Evolutionary conservation across 2,797 vertebrate species (phyloP), one percentile per base, ranked within the genome.

Genomic region (Pangasius macronema): DNA sequence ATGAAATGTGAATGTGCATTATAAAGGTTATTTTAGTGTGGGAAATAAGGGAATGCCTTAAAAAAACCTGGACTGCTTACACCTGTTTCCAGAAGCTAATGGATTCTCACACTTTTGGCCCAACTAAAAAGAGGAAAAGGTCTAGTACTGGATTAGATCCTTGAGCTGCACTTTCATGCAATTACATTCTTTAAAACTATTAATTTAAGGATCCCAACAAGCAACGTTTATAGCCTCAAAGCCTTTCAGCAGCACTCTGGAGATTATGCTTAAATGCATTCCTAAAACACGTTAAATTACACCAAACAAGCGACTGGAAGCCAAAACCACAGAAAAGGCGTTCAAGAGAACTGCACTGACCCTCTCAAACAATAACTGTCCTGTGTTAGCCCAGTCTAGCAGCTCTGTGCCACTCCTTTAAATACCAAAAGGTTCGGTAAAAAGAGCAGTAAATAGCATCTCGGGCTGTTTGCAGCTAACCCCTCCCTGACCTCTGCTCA

Each of bases 401-500:
- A 83, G 75, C 89, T 87, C 87, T 83, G 85, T 81, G 82, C 85
- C 87, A 77, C 89, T 89, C 85, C 86, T 87, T 88, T 90, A 86
- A 89, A 89, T 88, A 90, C 84, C 89, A 85, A 85, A 86, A 87
- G 89, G 49, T 61, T 70, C 33, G 85, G 84, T 86, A 89, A 88
- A 91, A 87, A 87, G 89, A 88, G 91, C 86, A 89, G 88, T 87
- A 88, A 87, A 90, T 85, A 89, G 89, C 88, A 89, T 87, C 72
- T 86, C 42, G 3, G 84, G 79, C 81, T 51, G 82, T 87, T 86
- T 86, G 84, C 68, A n/a, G 85, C 84, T 90, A 87, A 91, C 90
- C 90, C 88, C 76, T 89, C 68, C 85, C 88, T 90, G 89, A 91
- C 88, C 90, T 86, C 84, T 89, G 86, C 70, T 88, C 93, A 93